Conservation (phyloP, 2,113 vertebrate genomes). For the Dendropsophus ebraccatus region DNA sequence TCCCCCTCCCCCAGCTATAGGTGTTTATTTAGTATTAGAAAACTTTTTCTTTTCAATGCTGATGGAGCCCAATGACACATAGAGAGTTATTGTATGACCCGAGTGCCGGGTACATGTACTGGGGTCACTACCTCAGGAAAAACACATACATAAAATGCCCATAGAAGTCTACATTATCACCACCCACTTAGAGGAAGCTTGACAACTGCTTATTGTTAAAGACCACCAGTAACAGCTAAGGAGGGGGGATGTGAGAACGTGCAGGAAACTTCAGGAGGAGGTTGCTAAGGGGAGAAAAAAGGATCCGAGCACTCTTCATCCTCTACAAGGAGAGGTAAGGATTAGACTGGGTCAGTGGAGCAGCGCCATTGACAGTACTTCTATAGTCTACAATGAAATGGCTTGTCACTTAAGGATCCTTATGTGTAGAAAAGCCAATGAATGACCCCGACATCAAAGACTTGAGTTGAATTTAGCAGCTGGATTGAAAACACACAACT, state of each 20-base stretch:
- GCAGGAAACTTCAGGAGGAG: slow-evolving; percentile 43
- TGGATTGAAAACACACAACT: background rate
- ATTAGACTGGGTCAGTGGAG: slow-evolving; percentile 31
- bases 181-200: slow-evolving; percentile 68
- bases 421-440: background rate
- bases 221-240: slow-evolving; percentile 37
- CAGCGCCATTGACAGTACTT: slow-evolving; percentile 31
- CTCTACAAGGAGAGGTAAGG: slow-evolving; percentile 18
- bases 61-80: slow-evolving; percentile 4
- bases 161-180: slow-evolving; percentile 60
- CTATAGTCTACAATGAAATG: slow-evolving; percentile 18
- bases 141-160: slow-evolving; percentile 57
- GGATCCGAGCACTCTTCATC: slow-evolving; percentile 20
- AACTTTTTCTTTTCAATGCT: background rate
- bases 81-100: background rate
- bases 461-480: background rate
- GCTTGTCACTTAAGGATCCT: slow-evolving; percentile 15
- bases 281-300: background rate
- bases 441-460: slow-evolving; percentile 9
- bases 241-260: slow-evolving; percentile 52
- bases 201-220: slow-evolving; percentile 63
- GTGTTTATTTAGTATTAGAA: background rate
- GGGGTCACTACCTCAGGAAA: slow-evolving; percentile 10
- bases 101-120: background rate
- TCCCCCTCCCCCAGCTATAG: background rate